Conservation (phyloP, 2,113 vertebrate genomes). For the Macquaria australasica region DNA sequence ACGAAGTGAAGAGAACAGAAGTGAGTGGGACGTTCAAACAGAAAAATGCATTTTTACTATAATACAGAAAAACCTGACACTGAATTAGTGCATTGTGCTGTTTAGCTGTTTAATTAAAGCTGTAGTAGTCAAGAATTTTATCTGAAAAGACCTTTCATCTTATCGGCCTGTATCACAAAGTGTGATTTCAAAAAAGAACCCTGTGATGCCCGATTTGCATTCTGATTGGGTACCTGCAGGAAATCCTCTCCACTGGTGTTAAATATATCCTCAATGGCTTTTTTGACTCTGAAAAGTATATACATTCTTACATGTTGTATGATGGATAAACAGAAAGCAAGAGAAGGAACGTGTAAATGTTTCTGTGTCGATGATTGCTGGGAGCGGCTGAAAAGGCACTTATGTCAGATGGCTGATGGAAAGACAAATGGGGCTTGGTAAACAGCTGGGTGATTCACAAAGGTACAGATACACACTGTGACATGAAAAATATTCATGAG, state of each 20-base stretch:
- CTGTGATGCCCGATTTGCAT: slow-evolving; percentile 1
- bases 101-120: slow-evolving; percentile 16
- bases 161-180: neutral
- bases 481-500: slow-evolving; percentile 1
- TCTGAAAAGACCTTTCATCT: slow-evolving; percentile 1
- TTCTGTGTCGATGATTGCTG: slow-evolving; percentile 4
- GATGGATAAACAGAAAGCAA: neutral
- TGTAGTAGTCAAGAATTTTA: neutral
- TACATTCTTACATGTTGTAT: slow-evolving; percentile 4
- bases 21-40: neutral
- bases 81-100: neutral
- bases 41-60: neutral
- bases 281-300: slow-evolving; percentile 21
- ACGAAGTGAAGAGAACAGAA: neutral
- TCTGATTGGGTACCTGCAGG: neutral
- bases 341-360: neutral
- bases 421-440: neutral
- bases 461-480: neutral
- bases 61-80: neutral
- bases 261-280: neutral
- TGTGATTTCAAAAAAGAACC: neutral
- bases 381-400: slow-evolving; percentile 58
- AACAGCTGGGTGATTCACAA: neutral
- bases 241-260: neutral
- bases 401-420: slow-evolving; percentile 22